These are phyloP conservation scores for Synanthedon vespiformis DNA, from an alignment of 2,888 invertebrate species.

Conservation along the genomic window DNA sequence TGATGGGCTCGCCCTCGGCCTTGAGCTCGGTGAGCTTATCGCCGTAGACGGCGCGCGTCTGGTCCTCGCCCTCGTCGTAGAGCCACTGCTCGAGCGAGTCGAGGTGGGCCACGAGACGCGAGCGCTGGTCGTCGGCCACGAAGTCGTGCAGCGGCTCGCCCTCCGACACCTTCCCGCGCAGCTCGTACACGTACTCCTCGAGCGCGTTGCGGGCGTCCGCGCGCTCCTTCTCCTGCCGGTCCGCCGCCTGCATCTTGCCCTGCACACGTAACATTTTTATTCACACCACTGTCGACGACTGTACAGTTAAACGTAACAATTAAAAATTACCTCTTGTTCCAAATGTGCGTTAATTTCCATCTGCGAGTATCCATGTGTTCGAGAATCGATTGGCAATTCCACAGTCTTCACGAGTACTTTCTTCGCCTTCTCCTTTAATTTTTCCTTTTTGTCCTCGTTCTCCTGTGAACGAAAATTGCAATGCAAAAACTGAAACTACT, in stretches of 20 bases:
- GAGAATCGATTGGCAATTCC: slow-evolving; percentile 86
- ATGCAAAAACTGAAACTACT: slow-evolving; percentile 36
- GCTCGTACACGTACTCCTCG: slow-evolving; percentile 98
- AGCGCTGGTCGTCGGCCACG: slow-evolving; percentile 78
- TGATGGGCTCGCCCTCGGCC: slow-evolving; percentile 90
- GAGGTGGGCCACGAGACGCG: slow-evolving; percentile 73
- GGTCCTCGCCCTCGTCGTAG: slow-evolving; percentile 95
- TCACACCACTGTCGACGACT: not conserved
- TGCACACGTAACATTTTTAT: slow-evolving; percentile 23
- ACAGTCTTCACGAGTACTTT: slow-evolving; percentile 84
- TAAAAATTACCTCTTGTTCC: slow-evolving; percentile 79
- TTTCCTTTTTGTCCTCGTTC: slow-evolving; percentile 74
- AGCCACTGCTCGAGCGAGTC: slow-evolving; percentile 95
- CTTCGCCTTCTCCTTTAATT: slow-evolving; percentile 72
- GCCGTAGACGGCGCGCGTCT: slow-evolving; percentile 74
- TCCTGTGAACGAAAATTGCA: slow-evolving; percentile 31
- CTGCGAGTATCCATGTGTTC: slow-evolving; percentile 77
- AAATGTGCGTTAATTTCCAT: slow-evolving; percentile 79
- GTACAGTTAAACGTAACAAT: no score
- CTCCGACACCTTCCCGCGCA: slow-evolving; percentile 87
- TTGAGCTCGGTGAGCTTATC: slow-evolving; percentile 74
- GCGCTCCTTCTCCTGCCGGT: slow-evolving; percentile 93
- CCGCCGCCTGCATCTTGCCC: slow-evolving; percentile 85
- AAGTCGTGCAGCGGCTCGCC: slow-evolving; percentile 82
- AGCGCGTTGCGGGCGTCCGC: slow-evolving; percentile 96